These are phyloP conservation scores for Sesamia nonagrioides DNA, from an alignment of 1,140 invertebrate genomes.

Conservation along the genomic window DNA sequence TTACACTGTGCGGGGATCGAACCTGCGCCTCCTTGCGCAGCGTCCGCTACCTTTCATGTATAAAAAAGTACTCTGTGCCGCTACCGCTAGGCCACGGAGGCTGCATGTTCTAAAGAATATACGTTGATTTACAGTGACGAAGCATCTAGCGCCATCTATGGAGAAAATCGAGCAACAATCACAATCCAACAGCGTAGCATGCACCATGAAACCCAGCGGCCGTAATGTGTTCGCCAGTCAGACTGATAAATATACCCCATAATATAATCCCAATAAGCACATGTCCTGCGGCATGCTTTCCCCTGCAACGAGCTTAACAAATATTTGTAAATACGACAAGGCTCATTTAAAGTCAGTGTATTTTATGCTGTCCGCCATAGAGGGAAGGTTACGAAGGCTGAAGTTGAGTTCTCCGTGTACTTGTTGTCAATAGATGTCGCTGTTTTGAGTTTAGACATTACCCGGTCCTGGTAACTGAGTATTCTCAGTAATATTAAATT, in stretches of 20 bases:
- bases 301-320: slow-evolving; percentile 61
- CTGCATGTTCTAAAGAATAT: no score
- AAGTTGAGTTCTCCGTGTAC: slow-evolving; percentile 61
- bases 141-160: slow-evolving; percentile 60
- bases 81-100: no score
- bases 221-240: slow-evolving; percentile 64
- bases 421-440: slow-evolving; percentile 47
- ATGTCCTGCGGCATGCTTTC: slow-evolving; percentile 57
- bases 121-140: slow-evolving; percentile 58
- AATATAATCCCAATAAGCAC: slow-evolving; percentile 32
- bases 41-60: no score
- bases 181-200: slow-evolving; percentile 57
- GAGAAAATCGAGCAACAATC: slow-evolving; percentile 44
- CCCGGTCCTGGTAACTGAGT: not conserved
- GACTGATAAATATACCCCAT: slow-evolving; percentile 51
- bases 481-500: not conserved
- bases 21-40: no score
- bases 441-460: slow-evolving; percentile 28
- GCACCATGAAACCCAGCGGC: slow-evolving; percentile 76
- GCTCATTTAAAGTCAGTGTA: slow-evolving; percentile 72
- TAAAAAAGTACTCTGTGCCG: no score
- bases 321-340: slow-evolving; percentile 68
- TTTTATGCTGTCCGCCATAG: slow-evolving; percentile 72
- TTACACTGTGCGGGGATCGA: no score
- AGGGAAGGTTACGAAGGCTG: slow-evolving; percentile 74